Base-by-base conservation (phyloP, 2,888 invertebrate genomes). In the Lamellibrachia columna region DNA sequence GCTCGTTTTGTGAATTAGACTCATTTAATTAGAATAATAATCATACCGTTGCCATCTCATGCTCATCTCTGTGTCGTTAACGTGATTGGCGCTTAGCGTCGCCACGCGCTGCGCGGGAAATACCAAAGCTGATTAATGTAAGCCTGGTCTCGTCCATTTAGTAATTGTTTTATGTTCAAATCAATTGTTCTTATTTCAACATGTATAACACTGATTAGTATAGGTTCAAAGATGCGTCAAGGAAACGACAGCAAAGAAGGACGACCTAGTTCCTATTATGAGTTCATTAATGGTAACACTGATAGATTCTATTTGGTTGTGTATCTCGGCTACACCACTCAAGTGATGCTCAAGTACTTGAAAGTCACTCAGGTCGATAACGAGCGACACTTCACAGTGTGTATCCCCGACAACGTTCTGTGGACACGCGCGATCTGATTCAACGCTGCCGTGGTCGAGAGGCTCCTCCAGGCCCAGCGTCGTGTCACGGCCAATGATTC, bases 11-110 rank as follows among this genome's bases (percentile, higher is more conserved):
- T 75, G 75, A 75, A 75, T 75, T 22, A 22, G 75, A n/a, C n/a
- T 22, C 75, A 75, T 75, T 75, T 75, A 75, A 75, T 75, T 75
- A 75, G n/a, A 75, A 75, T 75, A 75, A 75, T 75, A 75, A 75
- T 75, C n/a, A 75, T 75, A 15, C 75, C 75, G 75, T 75, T 75
- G 75, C n/a, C 75, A 22, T 75, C 75, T 75, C 75, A 22, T 15
- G 75, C n/a, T 11, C 75, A 4, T 75, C 75, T 75, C 15, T 60
- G 22, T 75, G 75, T 3, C 75, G n/a, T 75, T 75, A 75, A 75
- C 75, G 75, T 75, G 75, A 75, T 75, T 75, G 40, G 75, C 22
- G 75, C 2, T 22, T 22, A n/a, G 22, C 22, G 75, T 75, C 2
- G 75, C 22, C 75, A 6, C 55, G 55, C 9, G 55, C 55, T 22